Evolutionary conservation across 1,140 invertebrate genomes (phyloP).

Genomic region (Araneus ventricosus): DNA sequence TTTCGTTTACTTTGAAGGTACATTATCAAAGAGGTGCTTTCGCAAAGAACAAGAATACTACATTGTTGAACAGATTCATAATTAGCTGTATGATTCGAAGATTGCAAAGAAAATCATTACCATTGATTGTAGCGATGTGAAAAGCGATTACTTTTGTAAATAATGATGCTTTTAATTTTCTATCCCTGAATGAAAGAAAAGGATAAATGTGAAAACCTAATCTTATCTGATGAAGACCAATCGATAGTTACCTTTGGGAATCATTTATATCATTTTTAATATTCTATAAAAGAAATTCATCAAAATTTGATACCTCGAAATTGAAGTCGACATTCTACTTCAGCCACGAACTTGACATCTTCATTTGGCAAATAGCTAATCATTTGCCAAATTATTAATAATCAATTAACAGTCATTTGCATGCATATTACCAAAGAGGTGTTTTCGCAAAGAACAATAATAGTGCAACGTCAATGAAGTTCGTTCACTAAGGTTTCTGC

Average conservation of each 20-base stretch:
- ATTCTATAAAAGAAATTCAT: no score
- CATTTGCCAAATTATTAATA: no score
- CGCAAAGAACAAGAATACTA: neutral
- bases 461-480: no score
- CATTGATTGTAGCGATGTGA: neutral
- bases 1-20: slow-evolving; percentile 2
- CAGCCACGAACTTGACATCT: no score
- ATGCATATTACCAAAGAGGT: neutral
- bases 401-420: no score
- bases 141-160: neutral
- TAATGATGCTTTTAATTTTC: neutral
- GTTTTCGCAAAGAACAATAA: neutral
- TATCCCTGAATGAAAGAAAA: neutral
- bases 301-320: no score
- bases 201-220: neutral
- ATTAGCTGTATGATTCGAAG: neutral
- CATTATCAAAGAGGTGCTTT: neutral
- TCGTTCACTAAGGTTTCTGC: no score
- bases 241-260: no score
- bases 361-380: no score
- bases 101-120: neutral
- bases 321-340: no score
- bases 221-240: no score
- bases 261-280: no score
- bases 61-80: slow-evolving; percentile 22